Conservation (phyloP, 2,888 invertebrate genomes). For the Catotricha subobsoleta region DNA sequence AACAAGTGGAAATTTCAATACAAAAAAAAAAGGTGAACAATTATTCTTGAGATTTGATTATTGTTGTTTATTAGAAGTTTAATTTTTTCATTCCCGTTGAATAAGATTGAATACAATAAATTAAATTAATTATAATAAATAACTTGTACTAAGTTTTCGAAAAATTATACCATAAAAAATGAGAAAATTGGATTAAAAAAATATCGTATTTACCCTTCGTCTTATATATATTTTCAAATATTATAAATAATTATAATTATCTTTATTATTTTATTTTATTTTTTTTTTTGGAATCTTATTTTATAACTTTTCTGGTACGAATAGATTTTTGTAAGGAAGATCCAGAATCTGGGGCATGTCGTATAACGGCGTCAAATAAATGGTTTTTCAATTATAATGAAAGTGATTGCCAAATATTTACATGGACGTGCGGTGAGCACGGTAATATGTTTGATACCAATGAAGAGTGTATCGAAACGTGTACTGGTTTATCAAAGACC, state of each 20-base stretch:
- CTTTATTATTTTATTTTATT: background rate
- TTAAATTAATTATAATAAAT: too few species aligned
- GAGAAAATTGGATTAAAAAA: too few species aligned
- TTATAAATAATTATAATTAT: background rate
- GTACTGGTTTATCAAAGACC: constrained; percentile 20
- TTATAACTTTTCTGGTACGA: background rate
- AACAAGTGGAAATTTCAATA: too few species aligned
- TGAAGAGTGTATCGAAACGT: constrained; percentile 49
- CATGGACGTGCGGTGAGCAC: constrained; percentile 75
- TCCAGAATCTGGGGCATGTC: constrained; percentile 52
- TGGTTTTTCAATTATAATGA: constrained; percentile 66
- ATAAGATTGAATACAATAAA: too few species aligned
- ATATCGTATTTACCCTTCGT: too few species aligned
- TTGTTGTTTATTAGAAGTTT: too few species aligned
- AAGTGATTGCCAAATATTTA: constrained; percentile 62
- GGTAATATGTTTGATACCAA: constrained; percentile 67
- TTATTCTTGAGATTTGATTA: too few species aligned
- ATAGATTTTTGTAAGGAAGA: constrained; percentile 20
- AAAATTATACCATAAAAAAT: too few species aligned
- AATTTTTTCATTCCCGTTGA: too few species aligned
- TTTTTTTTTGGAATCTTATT: too few species aligned
- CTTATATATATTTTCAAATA: background rate
- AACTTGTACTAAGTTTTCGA: too few species aligned
- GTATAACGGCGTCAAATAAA: constrained; percentile 51
- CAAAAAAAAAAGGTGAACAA: too few species aligned